Conservation (phyloP, 2,113 vertebrate genomes). For the Megaceryle maxima region DNA sequence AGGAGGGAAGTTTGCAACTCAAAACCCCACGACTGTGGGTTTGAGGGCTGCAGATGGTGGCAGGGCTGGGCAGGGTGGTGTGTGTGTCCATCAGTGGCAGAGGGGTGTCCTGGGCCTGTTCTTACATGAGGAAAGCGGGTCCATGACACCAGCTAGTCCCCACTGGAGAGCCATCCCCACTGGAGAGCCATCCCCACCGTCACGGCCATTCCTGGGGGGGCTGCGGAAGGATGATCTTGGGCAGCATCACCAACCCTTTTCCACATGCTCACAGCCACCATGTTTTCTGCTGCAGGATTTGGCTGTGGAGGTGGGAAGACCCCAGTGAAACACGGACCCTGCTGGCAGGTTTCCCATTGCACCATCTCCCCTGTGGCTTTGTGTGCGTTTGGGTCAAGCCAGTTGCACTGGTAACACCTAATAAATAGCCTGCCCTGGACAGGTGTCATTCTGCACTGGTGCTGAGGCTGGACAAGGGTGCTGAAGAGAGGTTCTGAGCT, state of each 20-base stretch:
- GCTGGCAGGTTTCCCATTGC: background rate
- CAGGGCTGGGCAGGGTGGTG: background rate
- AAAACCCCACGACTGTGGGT: background rate
- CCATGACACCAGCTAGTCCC: background rate
- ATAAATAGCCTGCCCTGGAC: background rate
- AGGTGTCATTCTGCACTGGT: background rate
- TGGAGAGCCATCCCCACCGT: rapidly evolving
- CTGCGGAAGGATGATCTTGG: background rate
- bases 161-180: rapidly evolving
- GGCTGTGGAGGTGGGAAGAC: background rate
- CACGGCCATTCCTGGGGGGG: background rate
- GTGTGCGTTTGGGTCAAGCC: background rate
- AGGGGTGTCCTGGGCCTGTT: background rate
- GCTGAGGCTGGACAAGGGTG: background rate
- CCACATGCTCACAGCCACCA: background rate
- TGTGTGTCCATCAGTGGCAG: background rate
- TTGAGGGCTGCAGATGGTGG: background rate
- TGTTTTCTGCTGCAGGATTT: background rate
- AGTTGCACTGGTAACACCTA: background rate
- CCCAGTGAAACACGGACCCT: background rate
- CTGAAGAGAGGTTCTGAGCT: background rate
- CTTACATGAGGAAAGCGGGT: background rate
- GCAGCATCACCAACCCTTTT: background rate
- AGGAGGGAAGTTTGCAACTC: background rate
- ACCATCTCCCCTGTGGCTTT: background rate